Percentiles rank a stretch among this genome's conserved stretches.
phyloP scores from a whole-genome alignment of 2,113 vertebrate genomes.

The Antennarius striatus region DNA sequence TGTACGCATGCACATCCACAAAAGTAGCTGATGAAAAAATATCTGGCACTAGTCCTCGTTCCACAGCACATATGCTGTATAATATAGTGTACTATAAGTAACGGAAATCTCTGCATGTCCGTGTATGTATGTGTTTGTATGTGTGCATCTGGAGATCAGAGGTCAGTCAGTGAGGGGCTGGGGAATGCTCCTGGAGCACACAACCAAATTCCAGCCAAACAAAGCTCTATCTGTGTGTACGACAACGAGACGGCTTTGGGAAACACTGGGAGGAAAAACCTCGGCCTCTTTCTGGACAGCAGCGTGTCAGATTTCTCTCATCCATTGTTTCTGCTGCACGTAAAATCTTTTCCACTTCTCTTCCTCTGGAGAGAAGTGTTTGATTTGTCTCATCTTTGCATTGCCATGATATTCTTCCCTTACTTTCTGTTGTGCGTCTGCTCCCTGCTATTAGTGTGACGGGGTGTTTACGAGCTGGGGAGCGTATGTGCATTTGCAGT shows the following conservation, averaged over 20 bases:
- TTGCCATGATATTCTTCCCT: not conserved
- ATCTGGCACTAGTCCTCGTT: slow-evolving; percentile 15
- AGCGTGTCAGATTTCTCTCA: slow-evolving; percentile 9
- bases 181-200: slow-evolving; percentile 60
- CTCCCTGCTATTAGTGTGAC: not conserved
- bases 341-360: not conserved
- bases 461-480: slow-evolving; percentile 43
- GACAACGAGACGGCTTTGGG: slow-evolving; percentile 27
- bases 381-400: not conserved
- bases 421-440: not conserved
- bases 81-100: slow-evolving; percentile 43
- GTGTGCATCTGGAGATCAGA: slow-evolving; percentile 43
- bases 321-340: not conserved
- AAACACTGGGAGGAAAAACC: slow-evolving; percentile 49
- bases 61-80: slow-evolving; percentile 31
- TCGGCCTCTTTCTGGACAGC: slow-evolving; percentile 55
- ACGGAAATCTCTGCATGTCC: slow-evolving; percentile 49
- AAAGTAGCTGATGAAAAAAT: slow-evolving; percentile 10
- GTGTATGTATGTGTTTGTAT: slow-evolving; percentile 46
- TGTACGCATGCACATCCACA: slow-evolving; percentile 2
- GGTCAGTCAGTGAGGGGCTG: slow-evolving; percentile 49
- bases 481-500: not conserved
- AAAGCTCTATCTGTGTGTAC: slow-evolving; percentile 61
- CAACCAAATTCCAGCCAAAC: slow-evolving; percentile 69
- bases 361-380: not conserved